Percentiles rank a stretch among this genome's conserved stretches.
Evolutionary conservation across 2,797 vertebrate species (phyloP).

Genomic region (Gallinago solitaria): DNA sequence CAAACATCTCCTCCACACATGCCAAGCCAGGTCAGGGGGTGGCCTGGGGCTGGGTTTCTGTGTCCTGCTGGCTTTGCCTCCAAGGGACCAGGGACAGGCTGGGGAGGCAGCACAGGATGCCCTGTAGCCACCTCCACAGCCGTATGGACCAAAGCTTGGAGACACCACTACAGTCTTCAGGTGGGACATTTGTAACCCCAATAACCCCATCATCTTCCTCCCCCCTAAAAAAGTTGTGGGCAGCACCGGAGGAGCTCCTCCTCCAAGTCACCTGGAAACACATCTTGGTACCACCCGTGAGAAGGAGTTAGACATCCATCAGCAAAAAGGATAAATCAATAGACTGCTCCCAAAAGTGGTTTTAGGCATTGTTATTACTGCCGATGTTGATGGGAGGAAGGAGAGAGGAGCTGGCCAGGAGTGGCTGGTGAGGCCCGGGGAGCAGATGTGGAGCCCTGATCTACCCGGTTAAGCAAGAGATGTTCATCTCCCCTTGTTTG

Average conservation of each 20-base stretch:
- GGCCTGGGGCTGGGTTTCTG: not conserved
- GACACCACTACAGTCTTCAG: not conserved
- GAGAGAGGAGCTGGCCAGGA: not conserved
- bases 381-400: not conserved
- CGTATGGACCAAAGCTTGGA: not conserved
- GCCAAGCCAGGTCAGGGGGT: not conserved
- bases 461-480: not conserved
- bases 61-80: not conserved
- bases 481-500: rapidly evolving
- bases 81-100: rapidly evolving
- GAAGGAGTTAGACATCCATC: not conserved
- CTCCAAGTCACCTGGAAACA: not conserved
- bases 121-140: not conserved
- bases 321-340: not conserved
- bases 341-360: not conserved
- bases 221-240: rapidly evolving
- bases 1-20: rapidly evolving
- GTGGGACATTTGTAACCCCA: not conserved
- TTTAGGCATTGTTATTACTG: not conserved
- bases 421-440: not conserved
- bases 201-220: not conserved
- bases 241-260: not conserved
- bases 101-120: not conserved
- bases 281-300: not conserved
- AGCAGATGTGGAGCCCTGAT: not conserved